Base-by-base conservation (phyloP, 2,113 vertebrate genomes). In the Eulemur macaco region DNA sequence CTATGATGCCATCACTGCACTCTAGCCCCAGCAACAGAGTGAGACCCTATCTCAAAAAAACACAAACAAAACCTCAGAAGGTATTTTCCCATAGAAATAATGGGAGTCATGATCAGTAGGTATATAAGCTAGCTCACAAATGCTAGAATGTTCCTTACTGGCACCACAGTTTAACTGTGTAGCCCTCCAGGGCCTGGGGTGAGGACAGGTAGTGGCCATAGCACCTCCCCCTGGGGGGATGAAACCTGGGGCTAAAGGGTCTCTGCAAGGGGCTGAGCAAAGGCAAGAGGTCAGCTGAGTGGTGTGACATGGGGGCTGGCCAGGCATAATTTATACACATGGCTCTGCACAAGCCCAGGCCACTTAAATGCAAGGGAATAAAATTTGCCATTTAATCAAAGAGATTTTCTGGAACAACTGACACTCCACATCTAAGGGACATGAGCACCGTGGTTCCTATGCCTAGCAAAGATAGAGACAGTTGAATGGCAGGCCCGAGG, bases 61-160 rank as follows among this genome's bases (percentile, higher is more conserved):
- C 25, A 63, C 25, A 63, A 63, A 60, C 27, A 27, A 93, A 86
- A 94, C 69, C 58, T 76, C 87, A 86, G 88, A 74, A 56, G 86
- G 29, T 25, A 52, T 68, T 96, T 93, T 86, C 83, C 94, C 66
- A 25, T 5, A 77, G 60, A 74, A 93, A 84, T 58, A 50, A 37
- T 0, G 0, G 71, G 58, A 96, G 76, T 96, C 89, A 77, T 8
- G 34, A 34, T 58, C 69, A 92, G 54, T 66, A 58, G 84, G 85
- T 77, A n/a, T 9, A 5, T 15, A 45, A 37, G 71, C 34, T 37
- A 60, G 64, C 50, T 84, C 89, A 54, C 54, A 45, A 63, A 20
- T 58, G 74, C 78, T 76, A 54, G 90, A 27, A 13, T 13, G 63
- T 6, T 8, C 27, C 39, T 64, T 23, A 56, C 34, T 69, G 94